phyloP scores from a whole-genome alignment of 2,797 vertebrate genomes.

The Novumbra hubbsi region DNA sequence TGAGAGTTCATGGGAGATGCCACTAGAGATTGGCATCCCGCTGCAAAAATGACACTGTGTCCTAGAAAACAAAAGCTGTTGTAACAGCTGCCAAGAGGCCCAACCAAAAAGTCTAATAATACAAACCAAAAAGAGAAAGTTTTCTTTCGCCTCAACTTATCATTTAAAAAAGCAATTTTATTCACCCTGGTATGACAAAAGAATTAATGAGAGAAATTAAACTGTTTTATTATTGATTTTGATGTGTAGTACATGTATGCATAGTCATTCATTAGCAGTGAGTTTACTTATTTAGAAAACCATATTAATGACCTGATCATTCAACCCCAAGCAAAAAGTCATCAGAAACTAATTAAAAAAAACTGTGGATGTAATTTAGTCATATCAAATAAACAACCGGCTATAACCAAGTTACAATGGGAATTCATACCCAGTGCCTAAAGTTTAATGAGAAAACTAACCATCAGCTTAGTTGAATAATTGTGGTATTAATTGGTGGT shows the following conservation, averaged over 20 bases:
- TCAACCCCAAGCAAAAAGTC: neutral
- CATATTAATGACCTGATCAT: neutral
- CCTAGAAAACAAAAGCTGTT: constrained; percentile 17
- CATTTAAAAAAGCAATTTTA: neutral
- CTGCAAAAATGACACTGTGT: constrained; percentile 7
- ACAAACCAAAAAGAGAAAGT: neutral
- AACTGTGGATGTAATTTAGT: neutral
- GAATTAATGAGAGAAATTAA: neutral
- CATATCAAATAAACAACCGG: neutral
- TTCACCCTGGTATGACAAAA: neutral
- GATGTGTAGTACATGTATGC: neutral
- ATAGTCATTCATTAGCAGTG: neutral
- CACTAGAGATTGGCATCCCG: constrained; percentile 10
- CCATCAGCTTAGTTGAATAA: neutral
- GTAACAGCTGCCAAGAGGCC: constrained; percentile 17
- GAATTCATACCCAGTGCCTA: neutral
- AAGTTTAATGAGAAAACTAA: neutral
- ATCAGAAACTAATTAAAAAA: neutral
- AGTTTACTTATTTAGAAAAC: neutral
- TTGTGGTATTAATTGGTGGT: too few relatives aligned
- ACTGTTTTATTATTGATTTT: neutral
- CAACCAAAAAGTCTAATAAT: neutral
- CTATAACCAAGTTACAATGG: neutral
- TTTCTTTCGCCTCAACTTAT: neutral
- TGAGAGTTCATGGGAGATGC: neutral